Evolutionary conservation across 2,113 vertebrate species (phyloP).

Genomic region (Pseudois nayaur): DNA sequence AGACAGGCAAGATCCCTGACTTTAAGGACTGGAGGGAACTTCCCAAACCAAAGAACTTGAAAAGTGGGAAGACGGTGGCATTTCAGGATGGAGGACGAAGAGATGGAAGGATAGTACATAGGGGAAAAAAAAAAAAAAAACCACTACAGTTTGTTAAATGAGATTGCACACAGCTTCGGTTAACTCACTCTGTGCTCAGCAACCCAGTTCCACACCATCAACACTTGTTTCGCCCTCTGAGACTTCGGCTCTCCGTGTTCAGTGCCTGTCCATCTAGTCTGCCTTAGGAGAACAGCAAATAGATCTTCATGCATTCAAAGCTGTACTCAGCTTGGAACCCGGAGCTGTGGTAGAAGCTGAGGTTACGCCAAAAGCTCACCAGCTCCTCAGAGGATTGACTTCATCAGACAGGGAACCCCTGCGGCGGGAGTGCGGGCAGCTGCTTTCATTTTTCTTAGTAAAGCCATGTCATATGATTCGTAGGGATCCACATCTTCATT

Average conservation of each 20-base stretch:
- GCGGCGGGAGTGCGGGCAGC: rapidly evolving
- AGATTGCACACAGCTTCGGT: background rate
- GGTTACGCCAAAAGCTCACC: background rate
- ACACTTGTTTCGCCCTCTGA: background rate
- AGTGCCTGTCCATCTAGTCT: background rate
- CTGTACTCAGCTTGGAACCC: background rate
- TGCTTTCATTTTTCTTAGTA: background rate
- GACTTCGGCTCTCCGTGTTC: background rate
- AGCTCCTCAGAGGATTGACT: background rate
- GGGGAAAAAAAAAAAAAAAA: rapidly evolving
- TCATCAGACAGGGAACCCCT: too few relatives aligned
- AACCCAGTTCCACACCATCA: background rate
- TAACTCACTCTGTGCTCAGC: background rate
- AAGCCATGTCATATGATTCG: background rate
- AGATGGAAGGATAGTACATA: too few relatives aligned
- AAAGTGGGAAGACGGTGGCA: background rate
- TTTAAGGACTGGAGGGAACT: background rate
- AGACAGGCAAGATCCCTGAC: background rate
- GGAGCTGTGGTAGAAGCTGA: background rate
- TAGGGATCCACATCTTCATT: background rate
- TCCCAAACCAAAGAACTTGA: background rate
- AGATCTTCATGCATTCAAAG: too few relatives aligned
- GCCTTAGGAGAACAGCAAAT: background rate
- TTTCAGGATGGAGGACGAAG: background rate
- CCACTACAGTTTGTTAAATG: background rate